Evolutionary conservation across 1,140 invertebrate genomes (phyloP).

Genomic region (Pantala flavescens): DNA sequence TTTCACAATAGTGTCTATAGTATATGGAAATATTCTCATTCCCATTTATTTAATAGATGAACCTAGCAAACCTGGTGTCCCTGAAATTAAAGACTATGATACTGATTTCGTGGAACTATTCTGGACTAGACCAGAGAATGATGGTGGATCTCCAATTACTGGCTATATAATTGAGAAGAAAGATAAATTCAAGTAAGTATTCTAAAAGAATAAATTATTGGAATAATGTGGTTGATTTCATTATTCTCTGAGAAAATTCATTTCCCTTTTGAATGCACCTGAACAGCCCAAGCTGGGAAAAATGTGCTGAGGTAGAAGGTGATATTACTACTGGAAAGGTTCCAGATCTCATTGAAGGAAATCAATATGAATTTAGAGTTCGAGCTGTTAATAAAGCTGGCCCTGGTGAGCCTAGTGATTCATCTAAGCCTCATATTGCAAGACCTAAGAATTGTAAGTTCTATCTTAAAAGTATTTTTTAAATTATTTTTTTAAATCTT

Average conservation of each 20-base stretch:
- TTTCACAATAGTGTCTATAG: no score
- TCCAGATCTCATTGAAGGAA: slow-evolving; percentile 79
- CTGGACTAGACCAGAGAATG: slow-evolving; percentile 75
- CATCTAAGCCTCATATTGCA: slow-evolving; percentile 77
- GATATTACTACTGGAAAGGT: slow-evolving; percentile 75
- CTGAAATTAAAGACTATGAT: slow-evolving; percentile 85
- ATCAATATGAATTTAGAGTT: slow-evolving; percentile 88
- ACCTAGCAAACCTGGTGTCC: slow-evolving; percentile 75
- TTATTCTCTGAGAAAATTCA: background rate
- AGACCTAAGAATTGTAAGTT: slow-evolving; percentile 75
- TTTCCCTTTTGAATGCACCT: background rate
- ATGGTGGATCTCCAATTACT: slow-evolving; percentile 82
- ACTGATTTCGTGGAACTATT: slow-evolving; percentile 88
- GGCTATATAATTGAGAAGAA: slow-evolving; percentile 94
- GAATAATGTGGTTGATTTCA: background rate
- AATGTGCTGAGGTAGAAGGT: slow-evolving; percentile 71
- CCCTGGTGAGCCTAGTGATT: slow-evolving; percentile 77
- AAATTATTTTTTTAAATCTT: background rate
- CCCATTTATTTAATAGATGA: slow-evolving; percentile 44
- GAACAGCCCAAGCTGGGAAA: slow-evolving; percentile 70
- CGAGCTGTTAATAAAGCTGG: slow-evolving; percentile 91
- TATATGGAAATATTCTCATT: no score
- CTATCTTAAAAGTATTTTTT: background rate
- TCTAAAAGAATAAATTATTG: slow-evolving; percentile 9
- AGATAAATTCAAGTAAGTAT: slow-evolving; percentile 58